Evolutionary conservation across 2,113 vertebrate species (phyloP).

Genomic region (Okapia johnstoni): DNA sequence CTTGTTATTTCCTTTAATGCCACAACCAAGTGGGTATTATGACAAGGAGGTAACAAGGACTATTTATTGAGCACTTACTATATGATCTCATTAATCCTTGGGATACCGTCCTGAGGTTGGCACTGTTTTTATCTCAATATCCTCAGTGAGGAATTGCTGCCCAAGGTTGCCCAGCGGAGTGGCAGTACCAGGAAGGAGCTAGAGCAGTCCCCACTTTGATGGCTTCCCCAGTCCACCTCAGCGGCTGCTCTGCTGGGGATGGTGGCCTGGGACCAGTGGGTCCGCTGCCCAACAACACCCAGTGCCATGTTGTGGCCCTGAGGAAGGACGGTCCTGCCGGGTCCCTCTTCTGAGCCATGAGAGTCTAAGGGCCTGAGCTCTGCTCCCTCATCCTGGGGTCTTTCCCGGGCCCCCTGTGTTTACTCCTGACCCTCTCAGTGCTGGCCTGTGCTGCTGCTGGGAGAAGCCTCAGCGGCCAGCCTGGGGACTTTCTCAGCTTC

Average conservation of each 20-base stretch:
- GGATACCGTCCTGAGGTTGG: not conserved
- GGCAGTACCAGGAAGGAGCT: not conserved
- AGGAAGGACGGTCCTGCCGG: not conserved
- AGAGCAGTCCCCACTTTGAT: not conserved
- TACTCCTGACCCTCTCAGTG: not conserved
- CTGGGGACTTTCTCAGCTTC: slow-evolving; percentile 67
- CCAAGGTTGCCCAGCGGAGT: not conserved
- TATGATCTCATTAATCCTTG: not conserved
- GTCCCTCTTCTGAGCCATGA: not conserved
- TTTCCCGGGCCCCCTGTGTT: not conserved
- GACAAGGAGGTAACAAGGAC: not conserved
- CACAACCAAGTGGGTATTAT: not conserved
- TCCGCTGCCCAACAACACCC: not conserved
- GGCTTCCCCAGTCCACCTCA: not conserved
- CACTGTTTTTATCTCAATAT: not conserved
- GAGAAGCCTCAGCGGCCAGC: slow-evolving; percentile 33
- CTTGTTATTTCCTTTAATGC: not conserved
- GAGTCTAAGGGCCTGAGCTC: too few relatives aligned
- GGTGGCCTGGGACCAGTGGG: not conserved
- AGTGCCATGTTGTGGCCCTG: accelerated
- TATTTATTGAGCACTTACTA: not conserved
- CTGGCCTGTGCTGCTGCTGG: not conserved
- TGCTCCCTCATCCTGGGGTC: not conserved
- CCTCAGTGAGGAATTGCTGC: not conserved
- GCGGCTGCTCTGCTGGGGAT: not conserved